These are phyloP conservation scores for Catostomus latipinnis DNA, from an alignment of 2,797 vertebrate species.

Conservation along the genomic window DNA sequence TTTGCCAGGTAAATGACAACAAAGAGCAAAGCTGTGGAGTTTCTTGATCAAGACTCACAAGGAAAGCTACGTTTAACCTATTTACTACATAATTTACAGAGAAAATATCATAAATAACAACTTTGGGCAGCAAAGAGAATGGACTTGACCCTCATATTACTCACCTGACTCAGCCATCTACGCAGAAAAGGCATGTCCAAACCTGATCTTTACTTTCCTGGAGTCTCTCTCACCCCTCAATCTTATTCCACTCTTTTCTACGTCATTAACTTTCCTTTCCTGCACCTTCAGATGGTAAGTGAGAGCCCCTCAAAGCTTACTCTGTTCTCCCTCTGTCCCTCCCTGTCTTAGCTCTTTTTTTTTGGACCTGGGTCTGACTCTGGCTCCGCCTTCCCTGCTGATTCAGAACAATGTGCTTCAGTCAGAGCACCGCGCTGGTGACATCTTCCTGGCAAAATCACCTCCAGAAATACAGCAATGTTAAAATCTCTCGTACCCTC, in stretches of 20 bases:
- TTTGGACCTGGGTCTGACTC: constrained; percentile 36
- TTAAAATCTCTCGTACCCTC: constrained; percentile 10
- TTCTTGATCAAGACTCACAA: too few species aligned
- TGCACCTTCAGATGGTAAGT: constrained; percentile 12
- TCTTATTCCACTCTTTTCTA: neutral
- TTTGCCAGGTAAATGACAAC: too few species aligned
- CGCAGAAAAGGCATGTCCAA: constrained; percentile 82
- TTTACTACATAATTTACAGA: neutral
- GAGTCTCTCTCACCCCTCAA: constrained; percentile 11
- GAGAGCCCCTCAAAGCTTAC: constrained; percentile 20
- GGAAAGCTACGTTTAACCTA: neutral
- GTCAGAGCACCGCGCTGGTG: constrained; percentile 34
- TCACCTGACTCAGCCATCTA: constrained; percentile 88
- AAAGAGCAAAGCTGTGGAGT: too few species aligned
- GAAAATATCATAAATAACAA: neutral
- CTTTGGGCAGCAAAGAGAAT: neutral
- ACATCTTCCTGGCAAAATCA: constrained; percentile 44
- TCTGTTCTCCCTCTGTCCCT: constrained; percentile 21
- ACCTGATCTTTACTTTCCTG: constrained; percentile 20
- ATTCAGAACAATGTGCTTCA: constrained; percentile 40
- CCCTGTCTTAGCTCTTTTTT: constrained; percentile 28
- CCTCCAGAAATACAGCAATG: constrained; percentile 15
- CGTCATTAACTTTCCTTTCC: neutral
- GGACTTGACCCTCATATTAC: constrained; percentile 24
- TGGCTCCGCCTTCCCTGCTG: constrained; percentile 9